Evolutionary conservation across 2,888 invertebrate species (phyloP), one percentile per base, ranked within the genome.

Genomic region (Pachycephus smyrnensis): DNA sequence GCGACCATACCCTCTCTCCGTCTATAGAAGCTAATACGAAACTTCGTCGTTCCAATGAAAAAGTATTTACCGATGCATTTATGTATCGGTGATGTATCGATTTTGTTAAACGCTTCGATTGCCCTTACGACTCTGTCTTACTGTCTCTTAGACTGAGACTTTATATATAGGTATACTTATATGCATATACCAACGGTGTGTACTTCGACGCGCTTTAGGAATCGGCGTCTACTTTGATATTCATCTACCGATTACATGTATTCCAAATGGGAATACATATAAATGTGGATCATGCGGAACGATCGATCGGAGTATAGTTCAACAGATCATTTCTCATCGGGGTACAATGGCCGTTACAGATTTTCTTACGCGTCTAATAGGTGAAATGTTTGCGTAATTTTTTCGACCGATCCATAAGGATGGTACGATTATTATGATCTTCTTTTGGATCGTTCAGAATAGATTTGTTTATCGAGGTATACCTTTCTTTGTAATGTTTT

Each of bases 61-160:
- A 33, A 71, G 71, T 15, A 71, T 79, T 85, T 82, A 82, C 82
- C 84, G 86, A 90, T 90, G 88, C 85, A 90, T 90, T 89, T 90
- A 90, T 90, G 90, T 89, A 90, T 89, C 88, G 79, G 73, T 76
- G 80, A 75, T 55, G 73, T 76, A 80, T 76, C 81, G 76, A 82
- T 71, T 33, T 71, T 23, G 31, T 55, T 55, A 55, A 55, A 55
- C 55, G 55, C 55, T 9, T 55, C 55, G 55, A 55, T 55, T 33
- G 71, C 71, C 32, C 71, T 31, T 31, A 71, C 71, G 71, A 71
- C 71, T 31, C 31, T 71, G 32, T 12, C 31, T 32, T 71, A 71
- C 71, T 31, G 71, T 31, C 23, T 31, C 71, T 71, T 33, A 2
- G 32, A 33, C 31, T 71, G 30, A 31, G 55, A 2, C 55, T 23